phyloP scores from a whole-genome alignment of 2,797 vertebrate species.

The Cichlasoma orientale region DNA sequence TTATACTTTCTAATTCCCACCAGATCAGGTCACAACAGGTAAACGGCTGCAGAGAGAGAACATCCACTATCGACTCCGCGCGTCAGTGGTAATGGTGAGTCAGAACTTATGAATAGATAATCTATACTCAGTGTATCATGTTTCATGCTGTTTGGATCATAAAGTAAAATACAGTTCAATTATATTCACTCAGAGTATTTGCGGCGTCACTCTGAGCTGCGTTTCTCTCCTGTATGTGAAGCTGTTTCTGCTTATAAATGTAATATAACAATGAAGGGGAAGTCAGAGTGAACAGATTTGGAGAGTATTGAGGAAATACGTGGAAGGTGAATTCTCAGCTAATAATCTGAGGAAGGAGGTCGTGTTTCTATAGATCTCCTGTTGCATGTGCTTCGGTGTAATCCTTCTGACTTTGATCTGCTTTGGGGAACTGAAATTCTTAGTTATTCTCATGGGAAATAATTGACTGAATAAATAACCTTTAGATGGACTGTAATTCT shows the following conservation, averaged over 20 bases:
- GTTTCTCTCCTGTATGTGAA: background rate
- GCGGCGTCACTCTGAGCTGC: too few relatives aligned
- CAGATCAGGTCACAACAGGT: slow-evolving; percentile 39
- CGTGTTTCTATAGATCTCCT: background rate
- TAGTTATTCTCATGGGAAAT: background rate
- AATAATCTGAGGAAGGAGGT: background rate
- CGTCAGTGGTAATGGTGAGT: slow-evolving; percentile 66
- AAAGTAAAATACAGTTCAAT: background rate
- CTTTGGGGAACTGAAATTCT: background rate
- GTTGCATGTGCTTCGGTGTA: background rate
- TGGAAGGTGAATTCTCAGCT: background rate
- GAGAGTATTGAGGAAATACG: background rate
- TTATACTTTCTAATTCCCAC: slow-evolving; percentile 6
- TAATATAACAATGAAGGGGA: background rate
- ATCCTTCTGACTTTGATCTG: slow-evolving; percentile 5
- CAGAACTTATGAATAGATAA: background rate
- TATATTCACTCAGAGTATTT: background rate
- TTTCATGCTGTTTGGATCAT: background rate
- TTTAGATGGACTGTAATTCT: background rate
- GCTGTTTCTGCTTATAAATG: background rate
- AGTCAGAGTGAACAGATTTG: background rate
- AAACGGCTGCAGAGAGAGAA: slow-evolving; percentile 16
- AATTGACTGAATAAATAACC: background rate
- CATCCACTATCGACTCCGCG: slow-evolving; percentile 14
- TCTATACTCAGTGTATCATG: background rate